Base-by-base conservation (phyloP, 2,888 invertebrate species). In the Tiliacea citrago region DNA sequence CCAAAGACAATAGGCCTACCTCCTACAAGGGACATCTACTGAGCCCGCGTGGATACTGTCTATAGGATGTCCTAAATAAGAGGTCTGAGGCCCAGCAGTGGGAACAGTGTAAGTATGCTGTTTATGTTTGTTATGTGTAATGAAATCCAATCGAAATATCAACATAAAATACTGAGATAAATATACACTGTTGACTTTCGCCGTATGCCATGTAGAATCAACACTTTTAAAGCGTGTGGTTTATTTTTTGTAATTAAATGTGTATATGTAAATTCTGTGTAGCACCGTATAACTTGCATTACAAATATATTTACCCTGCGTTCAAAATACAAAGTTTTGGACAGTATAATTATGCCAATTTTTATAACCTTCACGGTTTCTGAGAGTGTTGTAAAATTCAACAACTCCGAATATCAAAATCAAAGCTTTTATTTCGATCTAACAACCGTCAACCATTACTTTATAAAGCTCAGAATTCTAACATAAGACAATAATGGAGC, bases 161-260 rank as follows among this genome's bases (percentile, higher is more conserved):
- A 61, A 47, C 39, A 81, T n/a, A 74, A 80, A 79, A 42, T 73
- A n/a, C 47, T 53, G 58, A 39, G 55, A 58, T 53, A 81, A 24
- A 80, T 57, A 51, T 39, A 13, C 24, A 1, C 10, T 75, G 74
- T 75, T 81, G 51, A 60, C 58, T 74, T 18, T 60, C 35, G 18
- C 21, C 51, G 45, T 47, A 21, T 51, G 45, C 45, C 45, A 51
- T 45, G 24, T n/a, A 74, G 51, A 73, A 81, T 75, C 29, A 77
- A 77, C 76, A 77, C 35, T 81, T 80, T 73, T 49, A 39, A 47
- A 76, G 24, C 13, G 51, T 35, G 24, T 45, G 42, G 82, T 77
- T 58, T 81, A 58, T 39, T 81, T 75, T 75, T 51, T 75, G 61
- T 76, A 61, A 76, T 73, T 81, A 73, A 58, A 75, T 73, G 74